Conservation (phyloP, 2,113 vertebrate species). For the Clarias macrocephalus region DNA sequence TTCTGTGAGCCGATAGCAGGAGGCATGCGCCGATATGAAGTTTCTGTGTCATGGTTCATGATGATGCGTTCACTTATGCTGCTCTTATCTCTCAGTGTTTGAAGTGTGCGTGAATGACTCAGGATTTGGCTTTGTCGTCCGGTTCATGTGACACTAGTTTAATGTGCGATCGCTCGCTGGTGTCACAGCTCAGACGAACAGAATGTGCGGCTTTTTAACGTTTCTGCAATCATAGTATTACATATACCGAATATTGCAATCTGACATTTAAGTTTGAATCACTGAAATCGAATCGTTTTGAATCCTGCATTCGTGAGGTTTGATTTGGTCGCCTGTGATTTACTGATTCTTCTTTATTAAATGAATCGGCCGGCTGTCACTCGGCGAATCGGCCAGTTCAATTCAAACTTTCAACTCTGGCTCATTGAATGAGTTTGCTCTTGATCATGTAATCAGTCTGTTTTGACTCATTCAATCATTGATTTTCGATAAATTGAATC, state of each 20-base stretch:
- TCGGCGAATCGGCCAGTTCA: not conserved
- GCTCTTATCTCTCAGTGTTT: not conserved
- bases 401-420: not conserved
- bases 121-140: conserved; percentile 3
- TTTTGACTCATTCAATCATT: not conserved
- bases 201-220: not conserved
- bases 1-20: not conserved
- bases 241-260: not conserved
- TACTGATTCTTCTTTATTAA: not conserved
- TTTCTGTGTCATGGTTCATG: not conserved
- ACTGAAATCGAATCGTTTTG: not conserved
- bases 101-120: not conserved
- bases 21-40: not conserved
- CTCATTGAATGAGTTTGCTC: not conserved
- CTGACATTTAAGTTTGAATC: not conserved
- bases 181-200: not conserved
- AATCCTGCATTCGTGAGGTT: not conserved
- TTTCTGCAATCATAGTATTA: not conserved
- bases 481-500: not conserved
- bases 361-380: not conserved
- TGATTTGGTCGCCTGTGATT: too few species aligned
- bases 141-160: not conserved
- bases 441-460: not conserved
- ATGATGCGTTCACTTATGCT: not conserved
- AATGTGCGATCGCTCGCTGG: not conserved